Base-by-base conservation (phyloP, 2,113 vertebrate genomes). In the Aphyosemion australe region DNA sequence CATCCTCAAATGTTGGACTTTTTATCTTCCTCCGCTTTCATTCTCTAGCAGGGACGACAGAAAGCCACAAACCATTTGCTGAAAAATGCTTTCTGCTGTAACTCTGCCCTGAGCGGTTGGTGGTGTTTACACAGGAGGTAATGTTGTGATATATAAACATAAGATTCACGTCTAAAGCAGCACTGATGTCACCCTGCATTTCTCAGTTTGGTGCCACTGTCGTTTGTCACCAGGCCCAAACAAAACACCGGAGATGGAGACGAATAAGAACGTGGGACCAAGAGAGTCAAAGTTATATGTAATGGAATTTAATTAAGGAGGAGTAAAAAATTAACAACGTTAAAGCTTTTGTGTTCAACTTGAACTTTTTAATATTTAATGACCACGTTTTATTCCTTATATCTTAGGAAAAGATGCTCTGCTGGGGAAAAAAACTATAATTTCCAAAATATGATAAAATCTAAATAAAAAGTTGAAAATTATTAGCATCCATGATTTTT, bases 141-240 rank as follows among this genome's bases (percentile, higher is more conserved):
- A 50, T 54, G 64, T 48, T 52, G 54, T 53, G 63, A 26, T 15
- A 51, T 37, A 19, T 74, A 68, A 77, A 61, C 32, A 32, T 53
- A 20, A 61, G 47, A 71, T 70, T 73, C 67, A 46, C 56, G 73
- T 50, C 60, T 70, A 59, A 79, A 67, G 6, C 48, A 31, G 37
- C 9, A 6, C 59, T 85, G 80, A 85, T 75, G 63, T 87, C 86
- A 86, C 47, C 47, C 31, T 57, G 67, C 41, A 58, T 72, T 72
- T 88, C 70, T 41, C 86, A 83, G 69, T 32, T 8, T 2, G n/a
- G 61, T 79, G 78, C 51, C 20, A 52, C 74, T 41, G 55, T 19
- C 60, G 72, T 86, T 82, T 73, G 72, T 84, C 76, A 82, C 70
- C 56, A 26, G 16, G 68, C 58, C 83, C 66, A 54, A 50, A 65